Base-by-base conservation (phyloP, 2,888 invertebrate genomes). In the Macaria notata region DNA sequence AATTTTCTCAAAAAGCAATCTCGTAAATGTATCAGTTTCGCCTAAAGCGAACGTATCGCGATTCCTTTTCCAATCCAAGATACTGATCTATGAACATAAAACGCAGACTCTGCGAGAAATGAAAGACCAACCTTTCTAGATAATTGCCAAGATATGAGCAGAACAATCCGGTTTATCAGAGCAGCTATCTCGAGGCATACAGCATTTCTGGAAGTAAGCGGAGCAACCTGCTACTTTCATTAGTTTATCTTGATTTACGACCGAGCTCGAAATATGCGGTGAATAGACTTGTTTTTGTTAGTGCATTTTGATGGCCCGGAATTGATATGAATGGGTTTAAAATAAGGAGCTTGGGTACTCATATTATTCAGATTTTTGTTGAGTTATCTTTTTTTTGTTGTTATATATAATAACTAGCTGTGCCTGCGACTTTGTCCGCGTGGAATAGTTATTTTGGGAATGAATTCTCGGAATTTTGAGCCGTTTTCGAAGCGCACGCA, bases 101-200 rank as follows among this genome's bases (percentile, higher is more conserved):
- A 67, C 65, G 68, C 63, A 69, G 61, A 63, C 69, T 59, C 67
- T 66, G 64, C 53, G 62, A 69, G 66, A 71, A 76, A 77, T 73
- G 73, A 71, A 75, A 73, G 72, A 70, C 70, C 71, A 72, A 63
- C 70, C 65, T 73, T 65, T 70, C 70, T 69, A 75, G 78, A 78
- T 78, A 78, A 75, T 75, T 76, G 70, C 68, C 30, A 53, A 71
- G 78, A 76, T 76, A 77, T 69, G 69, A 49, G 64, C 66, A 57
- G 65, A 65, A 69, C 71, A 69, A 69, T 71, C 68, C 65, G 62
- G 52, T 59, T 72, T 78, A 76, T 78, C 78, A 50, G 45, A 54
- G 50, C 58, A 65, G 66, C 72, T 71, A 78, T 78, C 75, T 70
- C 31, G 65, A 64, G 62, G 62, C 61, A 62, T 62, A 66, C 66